Evolutionary conservation across 1,140 invertebrate species (phyloP).

Genomic region (Leptonema lineaticorne): DNA sequence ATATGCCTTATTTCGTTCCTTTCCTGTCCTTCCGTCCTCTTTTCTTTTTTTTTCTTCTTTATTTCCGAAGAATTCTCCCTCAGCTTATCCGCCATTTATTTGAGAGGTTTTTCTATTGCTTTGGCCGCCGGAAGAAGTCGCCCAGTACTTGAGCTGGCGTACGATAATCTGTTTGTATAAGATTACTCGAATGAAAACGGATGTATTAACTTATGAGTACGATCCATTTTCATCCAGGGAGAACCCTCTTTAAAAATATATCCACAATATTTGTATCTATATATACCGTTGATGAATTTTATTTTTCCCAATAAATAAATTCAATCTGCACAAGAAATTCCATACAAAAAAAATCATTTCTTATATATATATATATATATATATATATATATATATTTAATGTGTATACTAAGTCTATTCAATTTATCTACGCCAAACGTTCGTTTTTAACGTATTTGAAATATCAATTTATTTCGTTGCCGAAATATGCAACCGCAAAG

Average conservation of each 20-base stretch:
- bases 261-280: background rate
- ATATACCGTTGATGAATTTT: background rate
- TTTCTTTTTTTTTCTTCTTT: background rate
- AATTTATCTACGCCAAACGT: no score
- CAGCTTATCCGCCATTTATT: conserved; percentile 39
- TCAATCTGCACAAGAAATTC: no score
- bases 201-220: conserved; percentile 32
- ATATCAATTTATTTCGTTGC: no score
- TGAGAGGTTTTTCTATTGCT: conserved; percentile 37
- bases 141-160: conserved; percentile 21
- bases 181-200: conserved; percentile 35
- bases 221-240: conserved; percentile 20
- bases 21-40: background rate
- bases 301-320: background rate
- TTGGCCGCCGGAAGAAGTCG: conserved; percentile 6
- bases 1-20: background rate
- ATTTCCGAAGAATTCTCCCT: conserved; percentile 4
- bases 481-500: no score
- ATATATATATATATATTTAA: no score
- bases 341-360: no score
- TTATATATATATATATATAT: no score
- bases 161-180: conserved; percentile 39
- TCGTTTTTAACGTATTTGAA: no score
- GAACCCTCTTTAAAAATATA: background rate
- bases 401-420: no score